These are phyloP conservation scores for Hipposideros armiger DNA, from an alignment of 2,113 vertebrate genomes.

Conservation along the genomic window DNA sequence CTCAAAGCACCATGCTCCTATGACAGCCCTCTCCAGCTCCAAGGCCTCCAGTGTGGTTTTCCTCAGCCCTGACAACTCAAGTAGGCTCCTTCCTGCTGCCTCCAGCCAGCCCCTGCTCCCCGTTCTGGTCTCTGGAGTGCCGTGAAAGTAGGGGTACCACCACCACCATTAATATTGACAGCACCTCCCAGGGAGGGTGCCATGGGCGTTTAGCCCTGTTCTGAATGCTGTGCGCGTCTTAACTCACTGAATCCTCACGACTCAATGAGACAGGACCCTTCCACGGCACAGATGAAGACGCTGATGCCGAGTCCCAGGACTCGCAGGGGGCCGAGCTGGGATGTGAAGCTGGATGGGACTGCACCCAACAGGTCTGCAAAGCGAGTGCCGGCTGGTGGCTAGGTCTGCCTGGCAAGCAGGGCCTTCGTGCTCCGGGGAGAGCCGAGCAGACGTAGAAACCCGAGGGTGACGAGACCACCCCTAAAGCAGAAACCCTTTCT, in stretches of 20 bases:
- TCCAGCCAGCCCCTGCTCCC: background rate
- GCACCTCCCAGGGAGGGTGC: fast-evolving
- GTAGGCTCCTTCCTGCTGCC: background rate
- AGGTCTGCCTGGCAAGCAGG: background rate
- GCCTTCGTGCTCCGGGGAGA: fast-evolving
- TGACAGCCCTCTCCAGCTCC: background rate
- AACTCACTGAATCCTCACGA: too few species aligned
- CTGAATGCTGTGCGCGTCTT: fast-evolving
- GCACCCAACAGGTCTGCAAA: background rate
- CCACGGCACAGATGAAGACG: background rate
- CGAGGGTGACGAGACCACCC: background rate
- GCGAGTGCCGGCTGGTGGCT: fast-evolving
- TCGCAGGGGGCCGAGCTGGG: background rate
- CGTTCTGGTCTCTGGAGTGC: background rate
- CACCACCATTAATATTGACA: fast-evolving
- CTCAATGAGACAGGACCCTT: fast-evolving
- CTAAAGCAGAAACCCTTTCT: fast-evolving
- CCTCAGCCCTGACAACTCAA: background rate
- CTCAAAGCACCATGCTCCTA: fast-evolving
- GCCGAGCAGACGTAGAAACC: fast-evolving
- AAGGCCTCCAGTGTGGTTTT: fast-evolving
- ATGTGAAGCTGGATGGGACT: fast-evolving
- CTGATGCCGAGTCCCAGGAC: background rate
- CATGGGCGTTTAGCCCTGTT: fast-evolving
- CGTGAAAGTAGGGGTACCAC: fast-evolving